Conservation (phyloP, 2,888 invertebrate species). For the Callosobruchus maculatus region DNA sequence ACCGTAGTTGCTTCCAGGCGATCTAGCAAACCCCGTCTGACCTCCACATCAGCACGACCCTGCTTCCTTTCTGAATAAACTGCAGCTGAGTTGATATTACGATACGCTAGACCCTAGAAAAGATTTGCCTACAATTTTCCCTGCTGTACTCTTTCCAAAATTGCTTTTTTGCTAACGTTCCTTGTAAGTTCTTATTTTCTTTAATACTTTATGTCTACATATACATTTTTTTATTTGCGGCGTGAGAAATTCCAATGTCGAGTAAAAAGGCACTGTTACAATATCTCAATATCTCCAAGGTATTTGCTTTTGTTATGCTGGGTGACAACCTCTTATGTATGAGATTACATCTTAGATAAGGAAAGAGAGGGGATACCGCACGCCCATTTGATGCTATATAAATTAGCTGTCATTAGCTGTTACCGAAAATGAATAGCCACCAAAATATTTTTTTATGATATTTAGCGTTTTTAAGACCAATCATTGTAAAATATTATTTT, state of each 20-base stretch:
- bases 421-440: too few species aligned
- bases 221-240: neutral
- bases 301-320: neutral
- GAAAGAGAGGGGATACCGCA: too few species aligned
- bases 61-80: neutral
- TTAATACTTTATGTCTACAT: neutral
- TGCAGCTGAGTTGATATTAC: neutral
- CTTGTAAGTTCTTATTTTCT: neutral
- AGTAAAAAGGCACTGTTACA: neutral
- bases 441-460: too few species aligned
- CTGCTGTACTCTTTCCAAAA: neutral
- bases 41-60: neutral
- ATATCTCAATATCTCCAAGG: neutral
- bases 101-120: neutral
- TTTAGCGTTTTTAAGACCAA: too few species aligned
- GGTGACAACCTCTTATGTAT: neutral
- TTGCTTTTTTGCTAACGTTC: neutral
- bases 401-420: too few species aligned
- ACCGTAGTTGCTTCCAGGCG: too few species aligned
- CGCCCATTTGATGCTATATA: too few species aligned
- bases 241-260: neutral
- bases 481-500: too few species aligned
- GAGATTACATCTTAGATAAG: too few species aligned
- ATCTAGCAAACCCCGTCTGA: too few species aligned
- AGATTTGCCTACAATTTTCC: neutral